Base-by-base conservation (phyloP, 35 echinoderm and acorn worm genomes). In the Nesometra sesokonis region DNA sequence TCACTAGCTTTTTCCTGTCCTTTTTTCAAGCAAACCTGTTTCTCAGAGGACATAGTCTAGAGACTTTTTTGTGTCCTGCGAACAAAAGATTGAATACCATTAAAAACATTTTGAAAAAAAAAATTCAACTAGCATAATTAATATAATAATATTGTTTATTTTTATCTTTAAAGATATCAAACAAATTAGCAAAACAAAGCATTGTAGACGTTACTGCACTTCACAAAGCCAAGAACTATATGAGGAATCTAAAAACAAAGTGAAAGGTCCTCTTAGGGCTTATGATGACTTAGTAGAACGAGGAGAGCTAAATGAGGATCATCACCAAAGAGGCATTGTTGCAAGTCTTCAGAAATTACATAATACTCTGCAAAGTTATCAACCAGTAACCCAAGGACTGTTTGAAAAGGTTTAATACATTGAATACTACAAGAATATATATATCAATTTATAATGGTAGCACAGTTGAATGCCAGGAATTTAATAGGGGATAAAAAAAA, bases 311-410 rank as follows among this genome's bases (percentile, higher is more conserved):
- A 86, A 36, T 34, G 87, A 90, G 79, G 94, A 97, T 46, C 38
- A 32, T 29, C 46, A 91, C 86, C 94, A 97, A 77, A 91, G 89
- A 32, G 32, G 35, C 5, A 87, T 93, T 17, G 91, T 97, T 5
- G 57, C 77, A 78, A 82, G 82, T 35, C 83, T 97, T 31, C 86
- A 97, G 76, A 77, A 86, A 27, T 88, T 97, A 29, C 89, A 93
- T 81, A 84, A 89, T 76, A 85, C 82, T 27, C 77, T 97, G 15
- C 67, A 90, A 34, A 88, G 91, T n/a, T 97, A 97, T 46, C 35
- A 84, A 43, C 94, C 94, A 80, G 57, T n/a, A 30, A 89, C 88
- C 77, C 86, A 46, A 23, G 77, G 91, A 21, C 81, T 97, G 29
- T 86, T 93, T 79, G 84, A 93, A 33, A 97, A 89, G 87, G 94